Base-by-base conservation (phyloP, 1,140 invertebrate genomes). In the Aphelinus certus region DNA sequence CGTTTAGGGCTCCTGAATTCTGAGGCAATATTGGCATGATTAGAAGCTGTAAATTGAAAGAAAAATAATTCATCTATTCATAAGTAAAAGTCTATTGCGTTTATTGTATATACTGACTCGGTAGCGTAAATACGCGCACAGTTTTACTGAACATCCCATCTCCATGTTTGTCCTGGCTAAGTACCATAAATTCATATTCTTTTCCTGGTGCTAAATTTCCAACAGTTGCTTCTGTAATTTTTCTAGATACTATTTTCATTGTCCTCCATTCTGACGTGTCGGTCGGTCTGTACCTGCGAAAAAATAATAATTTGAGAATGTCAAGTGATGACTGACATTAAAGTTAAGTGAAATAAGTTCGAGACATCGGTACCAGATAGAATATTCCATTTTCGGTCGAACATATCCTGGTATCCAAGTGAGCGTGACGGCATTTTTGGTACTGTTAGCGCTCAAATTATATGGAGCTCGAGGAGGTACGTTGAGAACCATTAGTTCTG, bases 141-240 rank as follows among this genome's bases (percentile, higher is more conserved):
- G 94, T 91, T 85, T 96, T 95, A 83, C 96, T 97, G 82, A 96
- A 96, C 87, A 97, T 93, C 9, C 96, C 95, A 80, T 97, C 95
- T 2, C 96, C 96, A 71, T 93, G 89, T 79, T 92, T 91, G 85
- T 97, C 96, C 80, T 95, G 93, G 76, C 95, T 94, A 45, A 97
- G 89, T 49, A 98, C 94, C 91, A 96, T 96, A 80, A 98, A 94
- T 87, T 98, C 95, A 83, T 98, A 97, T 80, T 94, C 91, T 46
- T 91, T 90, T 47, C 93, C 94, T 4, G 95, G 91, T 55, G 89
- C 88, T 68, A 98, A 89, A 75, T 93, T 92, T 75, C 92, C 91
- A 62, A 98, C 90, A 1, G 94, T 96, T 46, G 94, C 93, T 81
- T 94, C 92, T 7, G 94, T 93, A 26, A 91, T 89, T 76, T 93